Base-by-base conservation (phyloP, 1,140 invertebrate genomes). In the Saxidomus purpurata region DNA sequence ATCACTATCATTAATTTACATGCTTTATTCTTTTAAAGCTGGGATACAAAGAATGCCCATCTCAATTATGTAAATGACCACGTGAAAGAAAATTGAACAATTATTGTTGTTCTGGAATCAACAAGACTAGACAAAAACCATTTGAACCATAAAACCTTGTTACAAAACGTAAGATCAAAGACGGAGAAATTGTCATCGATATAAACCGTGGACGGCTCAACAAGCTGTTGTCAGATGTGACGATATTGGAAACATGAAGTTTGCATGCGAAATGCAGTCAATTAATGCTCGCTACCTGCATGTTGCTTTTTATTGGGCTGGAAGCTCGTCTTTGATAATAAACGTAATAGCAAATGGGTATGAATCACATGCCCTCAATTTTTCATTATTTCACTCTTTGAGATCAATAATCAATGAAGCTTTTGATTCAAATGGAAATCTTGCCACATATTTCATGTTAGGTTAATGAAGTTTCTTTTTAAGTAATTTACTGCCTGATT, bases 241-340 rank as follows among this genome's bases (percentile, higher is more conserved):
- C n/a, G 59, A 28, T 28, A 63, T 55, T 63, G 59, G 25, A 63
- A 63, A 63, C 36, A 38, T 38, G 22, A 17, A 71, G 8, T 28
- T 71, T 38, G 67, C 67, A 38, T 38, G 67, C 31, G 28, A 28
- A 71, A 38, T 71, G 67, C 17, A 28, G 22, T 71, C 67, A 71
- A 71, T 71, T 38, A 71, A 71, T 71, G 22, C 67, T 71, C 36
- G 34, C 67, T 71, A 71, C 67, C 67, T 71, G 67, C 67, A 22
- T 38, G 8, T 36, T 63, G 22, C 13, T 38, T 71, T 71, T 71
- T 71, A 71, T 71, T 71, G 67, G 67, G 38, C n/a, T 38, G 31
- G 22, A 40, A 71, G 31, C 34, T 22, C 11, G 67, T 71, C 67
- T 71, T 71, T 71, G 67, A 71, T 71, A 71, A 71, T 71, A 71